These are phyloP conservation scores for Drosophila funebris DNA, from an alignment of 1,140 invertebrate species.

Conservation along the genomic window DNA sequence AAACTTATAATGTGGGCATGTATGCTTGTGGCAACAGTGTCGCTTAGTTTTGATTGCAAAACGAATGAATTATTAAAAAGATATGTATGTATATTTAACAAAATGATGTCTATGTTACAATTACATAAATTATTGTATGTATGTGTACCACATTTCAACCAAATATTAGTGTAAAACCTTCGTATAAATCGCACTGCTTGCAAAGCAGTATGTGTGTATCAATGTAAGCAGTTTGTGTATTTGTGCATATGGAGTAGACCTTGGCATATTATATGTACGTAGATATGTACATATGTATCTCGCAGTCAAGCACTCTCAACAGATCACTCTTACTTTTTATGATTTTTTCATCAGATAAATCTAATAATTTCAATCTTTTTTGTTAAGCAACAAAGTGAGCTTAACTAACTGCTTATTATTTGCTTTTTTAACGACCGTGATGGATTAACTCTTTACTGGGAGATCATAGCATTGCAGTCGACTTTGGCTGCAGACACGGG, in stretches of 20 bases:
- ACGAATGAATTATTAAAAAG: not conserved
- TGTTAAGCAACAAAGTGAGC: not conserved
- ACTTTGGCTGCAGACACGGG: not conserved
- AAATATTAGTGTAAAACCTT: not conserved
- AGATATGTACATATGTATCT: not conserved
- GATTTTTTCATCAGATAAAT: not conserved
- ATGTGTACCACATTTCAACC: not conserved
- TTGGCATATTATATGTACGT: slow-evolving; percentile 5
- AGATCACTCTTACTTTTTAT: slow-evolving; percentile 9
- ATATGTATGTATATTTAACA: not conserved
- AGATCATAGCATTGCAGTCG: not conserved
- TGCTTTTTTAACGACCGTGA: not conserved
- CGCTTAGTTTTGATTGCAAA: not conserved
- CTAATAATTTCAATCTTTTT: not conserved
- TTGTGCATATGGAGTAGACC: not conserved
- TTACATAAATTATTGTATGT: not conserved
- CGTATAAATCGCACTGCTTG: slow-evolving; percentile 8
- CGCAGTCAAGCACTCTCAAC: not conserved
- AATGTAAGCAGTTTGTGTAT: not conserved
- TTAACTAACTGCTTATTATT: not conserved
- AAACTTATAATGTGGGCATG: not conserved
- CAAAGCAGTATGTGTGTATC: not conserved
- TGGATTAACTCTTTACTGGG: not conserved
- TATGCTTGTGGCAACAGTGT: not conserved
- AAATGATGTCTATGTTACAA: not conserved